Conservation (phyloP, 1,140 invertebrate species). For the Zaprionus kolodkinae region DNA sequence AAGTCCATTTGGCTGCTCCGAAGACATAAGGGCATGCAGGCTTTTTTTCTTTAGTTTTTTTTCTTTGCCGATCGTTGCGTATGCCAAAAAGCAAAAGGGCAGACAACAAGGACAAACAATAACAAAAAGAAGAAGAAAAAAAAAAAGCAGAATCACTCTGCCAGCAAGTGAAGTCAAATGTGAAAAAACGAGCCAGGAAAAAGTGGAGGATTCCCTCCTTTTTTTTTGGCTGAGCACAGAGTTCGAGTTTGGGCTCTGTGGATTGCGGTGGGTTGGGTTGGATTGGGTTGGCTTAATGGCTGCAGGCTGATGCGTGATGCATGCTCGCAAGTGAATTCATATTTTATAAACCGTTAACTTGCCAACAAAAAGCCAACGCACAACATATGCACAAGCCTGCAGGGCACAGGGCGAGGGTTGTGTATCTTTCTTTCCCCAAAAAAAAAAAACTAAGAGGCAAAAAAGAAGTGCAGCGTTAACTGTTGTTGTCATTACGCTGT, state of each 20-base stretch:
- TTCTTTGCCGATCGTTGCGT: conserved; percentile 22
- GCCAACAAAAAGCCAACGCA: conserved; percentile 52
- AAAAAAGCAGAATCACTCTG: conserved; percentile 10
- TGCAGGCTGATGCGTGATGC: conserved; percentile 66
- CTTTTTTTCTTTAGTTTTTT: not conserved
- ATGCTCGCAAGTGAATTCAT: conserved; percentile 78
- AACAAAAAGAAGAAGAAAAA: conserved; percentile 6
- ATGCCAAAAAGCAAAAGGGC: conserved; percentile 14
- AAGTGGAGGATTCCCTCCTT: not conserved
- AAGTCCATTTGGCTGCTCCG: conserved; percentile 15
- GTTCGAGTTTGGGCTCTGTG: conserved; percentile 9
- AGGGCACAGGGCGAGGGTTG: not conserved
- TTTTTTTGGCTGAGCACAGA: not conserved
- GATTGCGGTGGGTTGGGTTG: not conserved
- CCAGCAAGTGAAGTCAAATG: conserved; percentile 2
- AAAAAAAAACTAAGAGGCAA: not conserved
- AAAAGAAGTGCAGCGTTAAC: conserved; percentile 56
- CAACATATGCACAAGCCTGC: conserved; percentile 32
- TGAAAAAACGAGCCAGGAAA: not conserved
- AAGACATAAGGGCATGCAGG: conserved; percentile 10
- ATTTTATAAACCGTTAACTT: conserved; percentile 77
- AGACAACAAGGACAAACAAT: not conserved
- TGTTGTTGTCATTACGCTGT: conserved; percentile 61
- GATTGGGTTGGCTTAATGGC: conserved; percentile 62
- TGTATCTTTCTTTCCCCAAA: not conserved